Percentiles rank a stretch among this genome's conserved stretches.
Evolutionary conservation across 1,140 invertebrate species (phyloP).

Genomic region (Lamellibrachia luymesi): DNA sequence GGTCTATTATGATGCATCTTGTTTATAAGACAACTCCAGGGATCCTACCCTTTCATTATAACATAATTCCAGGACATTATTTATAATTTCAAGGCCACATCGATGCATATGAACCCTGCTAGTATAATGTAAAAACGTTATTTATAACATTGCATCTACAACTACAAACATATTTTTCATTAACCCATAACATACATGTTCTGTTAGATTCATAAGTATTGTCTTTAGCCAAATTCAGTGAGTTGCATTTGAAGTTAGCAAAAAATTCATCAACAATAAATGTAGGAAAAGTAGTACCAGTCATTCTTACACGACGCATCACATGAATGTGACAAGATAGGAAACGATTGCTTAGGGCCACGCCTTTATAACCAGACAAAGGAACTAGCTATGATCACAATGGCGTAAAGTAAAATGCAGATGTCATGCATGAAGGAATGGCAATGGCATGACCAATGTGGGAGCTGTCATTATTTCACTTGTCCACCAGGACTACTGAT

Average conservation of each 20-base stretch:
- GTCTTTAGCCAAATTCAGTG: neutral
- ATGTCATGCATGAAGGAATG: neutral
- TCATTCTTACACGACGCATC: neutral
- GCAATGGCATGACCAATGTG: neutral
- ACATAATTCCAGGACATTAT: neutral
- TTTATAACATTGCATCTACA: neutral
- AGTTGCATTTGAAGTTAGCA: neutral
- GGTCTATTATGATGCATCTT: neutral
- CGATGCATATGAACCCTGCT: too few relatives aligned
- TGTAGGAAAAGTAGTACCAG: neutral
- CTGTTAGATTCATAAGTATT: neutral
- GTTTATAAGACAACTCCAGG: neutral
- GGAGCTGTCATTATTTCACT: neutral
- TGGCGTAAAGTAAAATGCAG: neutral
- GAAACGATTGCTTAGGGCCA: neutral
- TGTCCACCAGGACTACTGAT: neutral
- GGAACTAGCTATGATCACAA: neutral
- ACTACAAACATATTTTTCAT: neutral
- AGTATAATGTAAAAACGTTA: neutral
- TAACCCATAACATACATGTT: neutral
- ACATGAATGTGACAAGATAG: neutral
- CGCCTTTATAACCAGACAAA: neutral
- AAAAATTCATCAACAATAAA: neutral
- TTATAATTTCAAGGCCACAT: too few relatives aligned
- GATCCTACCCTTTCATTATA: neutral